Evolutionary conservation across 2,113 vertebrate species (phyloP).

Genomic region (Cheirogaleus medius): DNA sequence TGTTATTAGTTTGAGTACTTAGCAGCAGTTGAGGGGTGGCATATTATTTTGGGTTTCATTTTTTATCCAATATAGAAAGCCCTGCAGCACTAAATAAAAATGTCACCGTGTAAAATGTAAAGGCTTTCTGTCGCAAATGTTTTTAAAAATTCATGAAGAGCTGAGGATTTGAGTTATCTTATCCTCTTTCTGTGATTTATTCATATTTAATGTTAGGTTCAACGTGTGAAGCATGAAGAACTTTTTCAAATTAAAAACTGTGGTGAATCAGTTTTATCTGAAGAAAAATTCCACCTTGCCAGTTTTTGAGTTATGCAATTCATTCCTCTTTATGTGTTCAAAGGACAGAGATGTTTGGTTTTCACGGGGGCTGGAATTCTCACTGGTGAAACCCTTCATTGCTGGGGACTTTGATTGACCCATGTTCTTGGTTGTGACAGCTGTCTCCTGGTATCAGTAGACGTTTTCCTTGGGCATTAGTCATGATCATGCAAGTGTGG

Average conservation of each 20-base stretch:
- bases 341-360: neutral
- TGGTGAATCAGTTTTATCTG: slow-evolving; percentile 56
- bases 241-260: slow-evolving; percentile 68
- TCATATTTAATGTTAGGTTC: slow-evolving; percentile 74
- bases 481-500: neutral
- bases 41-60: slow-evolving; percentile 63
- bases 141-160: slow-evolving; percentile 74
- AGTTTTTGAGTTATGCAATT: slow-evolving; percentile 33
- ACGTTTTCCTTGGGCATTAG: neutral
- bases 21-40: neutral
- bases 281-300: slow-evolving; percentile 34
- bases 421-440: neutral
- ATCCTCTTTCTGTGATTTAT: slow-evolving; percentile 71
- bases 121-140: slow-evolving; percentile 69
- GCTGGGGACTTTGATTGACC: neutral
- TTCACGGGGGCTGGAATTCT: slow-evolving; percentile 33
- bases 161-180: slow-evolving; percentile 71
- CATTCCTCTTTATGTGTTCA: neutral
- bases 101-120: slow-evolving; percentile 72
- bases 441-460: neutral
- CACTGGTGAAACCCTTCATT: neutral
- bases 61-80: slow-evolving; percentile 63
- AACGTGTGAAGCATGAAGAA: slow-evolving; percentile 53
- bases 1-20: slow-evolving; percentile 62
- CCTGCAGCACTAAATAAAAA: slow-evolving; percentile 76